Evolutionary conservation across 1,140 invertebrate genomes (phyloP).

Genomic region (Lanistes nyassanus): DNA sequence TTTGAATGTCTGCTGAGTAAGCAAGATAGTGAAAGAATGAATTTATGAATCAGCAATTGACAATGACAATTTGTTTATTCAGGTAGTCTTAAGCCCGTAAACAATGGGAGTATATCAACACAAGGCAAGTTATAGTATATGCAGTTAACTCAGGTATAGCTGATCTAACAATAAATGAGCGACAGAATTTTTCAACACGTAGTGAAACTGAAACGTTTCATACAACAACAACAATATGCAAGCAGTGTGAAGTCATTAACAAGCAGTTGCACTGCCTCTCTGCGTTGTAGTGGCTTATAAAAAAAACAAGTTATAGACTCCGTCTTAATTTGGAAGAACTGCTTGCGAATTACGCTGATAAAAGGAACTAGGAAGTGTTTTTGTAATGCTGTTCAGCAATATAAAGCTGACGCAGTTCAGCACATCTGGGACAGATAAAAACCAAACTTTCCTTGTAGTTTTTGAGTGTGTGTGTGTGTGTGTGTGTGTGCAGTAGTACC

Average conservation of each 20-base stretch:
- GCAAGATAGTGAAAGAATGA: not conserved
- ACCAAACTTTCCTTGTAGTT: not conserved
- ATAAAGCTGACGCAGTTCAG: not conserved
- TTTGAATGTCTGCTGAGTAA: not conserved
- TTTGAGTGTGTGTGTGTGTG: not conserved
- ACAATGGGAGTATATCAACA: not conserved
- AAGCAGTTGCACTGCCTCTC: no score
- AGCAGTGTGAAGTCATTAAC: no score
- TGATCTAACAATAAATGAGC: no score
- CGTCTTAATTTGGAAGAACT: not conserved
- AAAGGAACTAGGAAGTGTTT: not conserved
- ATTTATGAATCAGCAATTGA: not conserved
- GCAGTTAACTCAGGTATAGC: no score
- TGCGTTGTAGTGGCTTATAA: not conserved
- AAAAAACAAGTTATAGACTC: not conserved
- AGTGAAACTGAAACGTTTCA: no score
- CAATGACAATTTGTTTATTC: not conserved
- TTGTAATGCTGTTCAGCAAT: not conserved
- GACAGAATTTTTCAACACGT: no score
- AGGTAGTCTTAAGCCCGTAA: not conserved
- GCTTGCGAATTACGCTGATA: not conserved
- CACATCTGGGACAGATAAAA: not conserved
- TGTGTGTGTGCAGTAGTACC: not conserved
- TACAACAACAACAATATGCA: no score
- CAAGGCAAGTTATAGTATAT: no score